Evolutionary conservation across 2,113 vertebrate species (phyloP).

Genomic region (Trogon melanurus): DNA sequence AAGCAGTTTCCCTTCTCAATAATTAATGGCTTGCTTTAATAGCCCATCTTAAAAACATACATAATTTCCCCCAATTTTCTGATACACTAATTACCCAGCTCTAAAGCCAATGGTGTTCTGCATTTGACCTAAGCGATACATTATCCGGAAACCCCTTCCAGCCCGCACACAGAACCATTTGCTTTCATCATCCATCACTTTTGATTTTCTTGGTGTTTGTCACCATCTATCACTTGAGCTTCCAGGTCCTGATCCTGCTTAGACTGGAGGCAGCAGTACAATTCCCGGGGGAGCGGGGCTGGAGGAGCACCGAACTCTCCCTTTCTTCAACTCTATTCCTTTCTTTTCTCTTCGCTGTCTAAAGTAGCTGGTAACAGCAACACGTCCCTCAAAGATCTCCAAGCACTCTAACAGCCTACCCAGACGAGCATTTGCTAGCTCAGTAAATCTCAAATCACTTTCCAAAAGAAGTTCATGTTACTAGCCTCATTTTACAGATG

Average conservation of each 20-base stretch:
- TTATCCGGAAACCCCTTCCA: slow-evolving; percentile 41
- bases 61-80: slow-evolving; percentile 71
- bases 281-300: not conserved
- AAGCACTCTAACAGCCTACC: not conserved
- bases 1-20: slow-evolving; percentile 56
- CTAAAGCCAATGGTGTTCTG: slow-evolving; percentile 67
- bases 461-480: slow-evolving; percentile 51
- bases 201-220: slow-evolving; percentile 50
- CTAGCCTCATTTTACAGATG: slow-evolving; percentile 37
- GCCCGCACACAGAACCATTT: slow-evolving; percentile 27
- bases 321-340: not conserved
- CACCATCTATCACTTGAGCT: slow-evolving; percentile 25
- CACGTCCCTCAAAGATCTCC: slow-evolving; percentile 1
- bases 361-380: not conserved
- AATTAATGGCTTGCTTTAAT: slow-evolving; percentile 69
- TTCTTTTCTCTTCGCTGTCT: not conserved
- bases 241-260: not conserved
- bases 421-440: slow-evolving; percentile 28
- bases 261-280: not conserved
- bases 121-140: slow-evolving; percentile 64
- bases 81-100: slow-evolving; percentile 71
- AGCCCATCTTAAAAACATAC: slow-evolving; percentile 68
- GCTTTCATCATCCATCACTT: slow-evolving; percentile 44
- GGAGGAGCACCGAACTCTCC: not conserved
- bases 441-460: slow-evolving; percentile 41